Evolutionary conservation across 2,113 vertebrate genomes (phyloP).

Genomic region (Poicephalus gulielmi): DNA sequence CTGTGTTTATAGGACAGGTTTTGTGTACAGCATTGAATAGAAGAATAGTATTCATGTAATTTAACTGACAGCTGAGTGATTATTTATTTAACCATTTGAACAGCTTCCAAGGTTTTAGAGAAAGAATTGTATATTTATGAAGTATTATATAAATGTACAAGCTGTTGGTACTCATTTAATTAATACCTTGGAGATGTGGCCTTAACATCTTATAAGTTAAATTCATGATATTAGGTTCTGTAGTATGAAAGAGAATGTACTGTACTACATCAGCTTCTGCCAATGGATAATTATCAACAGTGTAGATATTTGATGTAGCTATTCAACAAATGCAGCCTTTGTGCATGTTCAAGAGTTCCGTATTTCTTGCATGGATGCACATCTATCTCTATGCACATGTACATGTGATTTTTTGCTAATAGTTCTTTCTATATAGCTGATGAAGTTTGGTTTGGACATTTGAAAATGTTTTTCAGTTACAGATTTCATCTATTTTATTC

Average conservation of each 20-base stretch:
- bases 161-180: conserved; percentile 18
- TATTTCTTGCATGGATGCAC: background rate
- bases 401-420: background rate
- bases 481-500: background rate
- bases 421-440: background rate
- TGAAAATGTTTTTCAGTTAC: background rate
- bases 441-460: background rate
- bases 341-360: background rate
- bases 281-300: background rate
- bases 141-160: background rate
- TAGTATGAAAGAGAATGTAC: background rate
- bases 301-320: background rate
- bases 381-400: background rate
- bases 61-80: conserved; percentile 5
- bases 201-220: conserved; percentile 13
- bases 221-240: background rate
- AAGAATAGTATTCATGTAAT: background rate
- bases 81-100: conserved; percentile 30
- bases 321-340: background rate
- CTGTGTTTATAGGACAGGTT: background rate
- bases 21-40: background rate
- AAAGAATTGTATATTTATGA: background rate
- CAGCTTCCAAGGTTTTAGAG: background rate
- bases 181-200: conserved; percentile 12
- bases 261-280: background rate